These are phyloP conservation scores for Neopelma chrysocephalum DNA, from an alignment of 2,797 vertebrate genomes.

Conservation along the genomic window DNA sequence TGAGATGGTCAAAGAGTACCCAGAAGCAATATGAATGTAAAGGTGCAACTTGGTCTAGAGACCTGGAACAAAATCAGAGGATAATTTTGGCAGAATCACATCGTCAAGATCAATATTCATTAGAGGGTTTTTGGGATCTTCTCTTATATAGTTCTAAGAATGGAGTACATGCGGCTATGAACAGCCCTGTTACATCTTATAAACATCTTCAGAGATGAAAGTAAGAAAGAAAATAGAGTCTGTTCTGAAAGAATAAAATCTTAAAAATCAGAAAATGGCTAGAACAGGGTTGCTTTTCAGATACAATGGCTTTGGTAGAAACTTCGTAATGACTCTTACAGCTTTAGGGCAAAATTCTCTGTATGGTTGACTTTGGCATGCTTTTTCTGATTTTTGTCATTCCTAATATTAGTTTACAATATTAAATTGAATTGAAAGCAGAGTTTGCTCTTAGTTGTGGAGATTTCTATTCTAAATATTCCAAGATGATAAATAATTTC, in stretches of 20 bases:
- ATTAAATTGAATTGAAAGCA: neutral
- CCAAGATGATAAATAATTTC: neutral
- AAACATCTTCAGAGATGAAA: neutral
- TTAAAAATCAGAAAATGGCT: neutral
- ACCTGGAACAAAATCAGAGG: neutral
- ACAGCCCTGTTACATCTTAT: neutral
- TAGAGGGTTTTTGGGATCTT: neutral
- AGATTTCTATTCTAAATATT: neutral
- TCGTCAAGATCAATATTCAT: neutral
- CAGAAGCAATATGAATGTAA: neutral
- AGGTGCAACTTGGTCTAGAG: neutral
- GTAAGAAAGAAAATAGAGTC: neutral
- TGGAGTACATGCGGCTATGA: neutral
- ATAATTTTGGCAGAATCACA: neutral
- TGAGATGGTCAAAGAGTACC: neutral
- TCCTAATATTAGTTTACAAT: neutral
- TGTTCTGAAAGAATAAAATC: neutral
- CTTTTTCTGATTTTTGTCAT: neutral
- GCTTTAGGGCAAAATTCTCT: neutral
- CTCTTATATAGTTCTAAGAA: neutral
- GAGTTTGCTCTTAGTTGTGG: neutral
- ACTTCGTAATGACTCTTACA: neutral
- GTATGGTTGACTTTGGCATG: neutral
- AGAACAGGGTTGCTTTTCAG: neutral
- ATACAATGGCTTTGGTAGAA: neutral